Evolutionary conservation across 1,140 invertebrate genomes (phyloP), one percentile per base, ranked within the genome.

Genomic region (Nomia melanderi): DNA sequence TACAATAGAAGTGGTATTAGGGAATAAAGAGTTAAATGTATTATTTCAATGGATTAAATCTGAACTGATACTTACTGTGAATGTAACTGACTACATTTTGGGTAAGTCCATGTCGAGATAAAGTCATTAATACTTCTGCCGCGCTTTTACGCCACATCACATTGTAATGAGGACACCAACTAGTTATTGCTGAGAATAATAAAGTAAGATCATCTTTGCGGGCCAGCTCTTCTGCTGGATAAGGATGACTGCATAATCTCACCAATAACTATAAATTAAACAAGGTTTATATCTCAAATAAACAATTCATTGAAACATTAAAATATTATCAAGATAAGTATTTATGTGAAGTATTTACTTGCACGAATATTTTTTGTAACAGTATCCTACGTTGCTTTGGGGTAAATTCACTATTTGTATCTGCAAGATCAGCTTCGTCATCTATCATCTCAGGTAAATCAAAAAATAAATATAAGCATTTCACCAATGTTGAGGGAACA

Each of bases 391-490:
- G 95, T 92, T 99, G 98, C 83, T 95, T 94, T 8, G 97, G 96
- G 80, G 97, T 98, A 91, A 98, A 98, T 90, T 98, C 97, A 91
- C 96, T 97, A 79, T 93, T 94, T 56, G 93, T 91, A 90, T 94
- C 94, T 85, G 96, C 95, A 65, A 94, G 92, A 88, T 97, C 94
- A 50, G 95, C 95, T 87, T 96, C 95, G 44, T 96, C 94, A 87
- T 97, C 96, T 67, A 97, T 97, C 92, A 97, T 95, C 92, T 96
- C 95, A 53, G 98, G 98, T 59, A 99, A 93, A 93, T 99, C 99
- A 93, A 99, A 99, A 92, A 99, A 99, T 75, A 99, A 93, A 91
- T 99, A 99, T 41, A 99, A 93, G 93, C 98, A 99, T 94, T 99
- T 99, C 7, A 99, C 98, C 86, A 99, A 93, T 39, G 99, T 99